Base-by-base conservation (phyloP, 1,140 invertebrate species). In the Halesus radiatus region DNA sequence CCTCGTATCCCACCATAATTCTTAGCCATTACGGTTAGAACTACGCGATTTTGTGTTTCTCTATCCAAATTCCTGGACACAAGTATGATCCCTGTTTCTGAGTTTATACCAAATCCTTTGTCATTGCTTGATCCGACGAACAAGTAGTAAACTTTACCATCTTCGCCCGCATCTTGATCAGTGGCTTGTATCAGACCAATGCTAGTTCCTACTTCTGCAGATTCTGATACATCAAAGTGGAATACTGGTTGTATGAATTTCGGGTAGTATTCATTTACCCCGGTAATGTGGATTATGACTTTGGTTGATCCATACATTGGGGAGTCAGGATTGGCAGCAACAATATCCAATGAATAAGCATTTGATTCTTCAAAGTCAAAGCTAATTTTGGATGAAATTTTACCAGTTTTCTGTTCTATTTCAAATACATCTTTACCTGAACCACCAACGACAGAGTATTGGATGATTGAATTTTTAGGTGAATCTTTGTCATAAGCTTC, bases 71-170 rank as follows among this genome's bases (percentile, higher is more conserved):
- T 92, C 53, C 95, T 89, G 0, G 96, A 94, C 0, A 98, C 95
- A 54, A 93, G 92, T 60, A 98, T 95, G 1, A 95, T 91, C 1
- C 97, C 97, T 0, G 94, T 96, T 84, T 95, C 93, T 0, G 95
- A 89, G 85, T 96, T 95, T 29, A 99, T 96, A 20, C 91, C 92
- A 88, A 99, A 98, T 0, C 98, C 97, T 84, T 94, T 94, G 83
- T 97, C 95, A 86, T 98, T 98, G 83, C 96, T 98, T 0, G 96
- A 95, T 13, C 97, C 97, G 20, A 98, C 95, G 84, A 99, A 94
- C 3, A 97, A 91, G 86, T 98, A 99, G 86, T 95, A 97, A 6
- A 99, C 94, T 76, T 94, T 92, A 0, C 98, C 97, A 89, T 99
- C 98, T 32, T 93, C 93, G n/a, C 98, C 98, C 23, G 92, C 92